phyloP scores from a whole-genome alignment of 2,797 vertebrate species.

The Phrynocephalus forsythii region DNA sequence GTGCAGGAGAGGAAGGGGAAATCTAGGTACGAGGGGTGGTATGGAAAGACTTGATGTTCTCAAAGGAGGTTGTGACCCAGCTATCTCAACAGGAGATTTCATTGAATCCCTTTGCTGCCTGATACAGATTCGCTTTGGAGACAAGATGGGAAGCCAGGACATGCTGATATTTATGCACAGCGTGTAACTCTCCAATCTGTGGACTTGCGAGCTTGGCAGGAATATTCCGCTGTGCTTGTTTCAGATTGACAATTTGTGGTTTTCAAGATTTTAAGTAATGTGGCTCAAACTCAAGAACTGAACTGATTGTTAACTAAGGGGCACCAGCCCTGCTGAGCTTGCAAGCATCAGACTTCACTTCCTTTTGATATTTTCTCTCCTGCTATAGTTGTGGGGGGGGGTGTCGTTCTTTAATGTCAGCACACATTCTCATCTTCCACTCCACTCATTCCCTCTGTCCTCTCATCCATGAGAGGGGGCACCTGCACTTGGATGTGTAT shows the following conservation, averaged over 20 bases:
- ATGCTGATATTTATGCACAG: constrained; percentile 4
- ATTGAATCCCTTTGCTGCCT: not conserved
- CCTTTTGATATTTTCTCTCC: rapidly evolving
- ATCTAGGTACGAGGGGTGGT: not conserved
- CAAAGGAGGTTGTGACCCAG: constrained; percentile 6
- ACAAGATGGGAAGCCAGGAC: not conserved
- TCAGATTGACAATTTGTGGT: rapidly evolving
- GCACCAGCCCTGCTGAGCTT: not conserved
- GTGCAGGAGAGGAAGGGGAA: not conserved
- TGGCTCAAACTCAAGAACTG: not conserved
- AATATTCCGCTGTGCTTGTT: not conserved
- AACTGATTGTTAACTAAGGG: not conserved
- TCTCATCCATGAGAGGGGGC: not conserved
- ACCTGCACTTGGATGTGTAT: not conserved
- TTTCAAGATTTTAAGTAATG: not conserved
- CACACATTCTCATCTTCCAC: not conserved
- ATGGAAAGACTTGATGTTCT: not conserved
- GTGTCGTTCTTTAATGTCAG: not conserved
- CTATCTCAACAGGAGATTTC: not conserved
- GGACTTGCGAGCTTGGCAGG: not conserved
- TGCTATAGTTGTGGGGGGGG: not conserved
- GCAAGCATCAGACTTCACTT: rapidly evolving
- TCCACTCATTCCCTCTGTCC: not conserved
- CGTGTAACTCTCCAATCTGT: not conserved
- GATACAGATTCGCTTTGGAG: not conserved